Evolutionary conservation across 2,888 invertebrate genomes (phyloP).

Genomic region (Ellobium chinense): DNA sequence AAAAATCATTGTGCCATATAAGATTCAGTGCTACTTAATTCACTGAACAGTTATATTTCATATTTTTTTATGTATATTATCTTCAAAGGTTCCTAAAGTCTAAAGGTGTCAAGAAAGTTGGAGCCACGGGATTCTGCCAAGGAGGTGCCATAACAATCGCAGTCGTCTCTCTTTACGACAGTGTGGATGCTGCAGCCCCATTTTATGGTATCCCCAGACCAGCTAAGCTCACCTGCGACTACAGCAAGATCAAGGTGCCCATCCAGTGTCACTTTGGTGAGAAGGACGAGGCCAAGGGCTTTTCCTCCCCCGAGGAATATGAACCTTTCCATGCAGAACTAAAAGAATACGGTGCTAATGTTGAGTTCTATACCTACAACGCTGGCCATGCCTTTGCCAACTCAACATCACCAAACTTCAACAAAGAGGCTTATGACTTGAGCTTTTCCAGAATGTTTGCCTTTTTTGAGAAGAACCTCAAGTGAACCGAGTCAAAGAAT

Average conservation of each 20-base stretch:
- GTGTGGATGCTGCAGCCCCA: conserved; percentile 70
- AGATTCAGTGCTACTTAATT: background rate
- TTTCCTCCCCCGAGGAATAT: conserved; percentile 33
- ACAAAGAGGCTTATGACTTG: conserved; percentile 54
- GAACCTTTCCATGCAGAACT: conserved; percentile 27
- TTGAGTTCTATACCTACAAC: conserved; percentile 45
- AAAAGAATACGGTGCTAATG: background rate
- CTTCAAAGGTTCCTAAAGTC: conserved; percentile 33
- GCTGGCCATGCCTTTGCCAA: conserved; percentile 69
- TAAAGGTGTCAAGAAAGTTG: conserved; percentile 59
- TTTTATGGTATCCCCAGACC: conserved; percentile 73
- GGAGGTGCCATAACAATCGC: conserved; percentile 73
- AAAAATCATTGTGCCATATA: background rate
- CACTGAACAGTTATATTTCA: background rate
- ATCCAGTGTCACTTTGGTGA: conserved; percentile 74
- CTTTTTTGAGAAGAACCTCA: conserved; percentile 62
- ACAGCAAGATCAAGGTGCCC: conserved; percentile 68
- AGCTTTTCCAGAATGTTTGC: conserved; percentile 57
- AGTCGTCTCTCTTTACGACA: conserved; percentile 55
- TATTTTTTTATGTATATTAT: too few species aligned
- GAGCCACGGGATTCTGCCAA: conserved; percentile 76
- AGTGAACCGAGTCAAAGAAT: background rate
- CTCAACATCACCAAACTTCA: conserved; percentile 56
- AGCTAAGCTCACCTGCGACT: conserved; percentile 55
- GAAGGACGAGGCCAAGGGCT: conserved; percentile 54